Base-by-base conservation (phyloP, 1,140 invertebrate species). In the Scaptomyza montana region DNA sequence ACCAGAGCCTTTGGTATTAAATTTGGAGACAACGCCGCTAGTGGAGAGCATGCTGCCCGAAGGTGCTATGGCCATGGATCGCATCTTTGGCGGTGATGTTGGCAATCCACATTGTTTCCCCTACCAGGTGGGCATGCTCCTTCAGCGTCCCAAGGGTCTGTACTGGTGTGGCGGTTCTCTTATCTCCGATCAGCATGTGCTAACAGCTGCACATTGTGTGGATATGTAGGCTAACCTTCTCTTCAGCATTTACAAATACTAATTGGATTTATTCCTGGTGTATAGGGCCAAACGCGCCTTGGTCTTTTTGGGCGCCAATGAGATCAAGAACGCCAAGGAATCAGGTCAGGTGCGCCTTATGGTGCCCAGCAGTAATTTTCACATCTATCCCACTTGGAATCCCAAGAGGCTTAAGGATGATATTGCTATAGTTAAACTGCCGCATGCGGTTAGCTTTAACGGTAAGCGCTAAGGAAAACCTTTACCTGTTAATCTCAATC, bases 171-270 rank as follows among this genome's bases (percentile, higher is more conserved):
- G 95, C 16, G 94, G 93, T 2, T 93, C 93, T 2, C 90, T 95
- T 36, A 93, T 95, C 77, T 94, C 92, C 51, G 74, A 89, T 28
- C 90, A 92, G 74, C 93, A 93, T 81, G 92, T 95, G 7, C 68
- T 95, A 16, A 95, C 94, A 2, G 94, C 94, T 1, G 94, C 94
- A 12, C 94, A 94, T 80, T 95, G 94, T 79, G 87, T 92, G 28
- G 90, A 92, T 46, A 89, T 89, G 85, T 89, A 78, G 28, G 82
- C 43, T 50, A 21, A 19, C 45, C 3, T 25, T 1, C 7, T 6
- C 46, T 8, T 10, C 13, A 19, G 13, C 21, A 36, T 5, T 7
- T 25, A 5, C 49, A 28, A 36, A 12, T 45, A 13, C 21, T 51
- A 33, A 46, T 59, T n/a, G 6, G 0, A 3, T 41, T 13, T 12